These are phyloP conservation scores for Microtus oregoni DNA, from an alignment of 2,113 vertebrate genomes.

Conservation along the genomic window DNA sequence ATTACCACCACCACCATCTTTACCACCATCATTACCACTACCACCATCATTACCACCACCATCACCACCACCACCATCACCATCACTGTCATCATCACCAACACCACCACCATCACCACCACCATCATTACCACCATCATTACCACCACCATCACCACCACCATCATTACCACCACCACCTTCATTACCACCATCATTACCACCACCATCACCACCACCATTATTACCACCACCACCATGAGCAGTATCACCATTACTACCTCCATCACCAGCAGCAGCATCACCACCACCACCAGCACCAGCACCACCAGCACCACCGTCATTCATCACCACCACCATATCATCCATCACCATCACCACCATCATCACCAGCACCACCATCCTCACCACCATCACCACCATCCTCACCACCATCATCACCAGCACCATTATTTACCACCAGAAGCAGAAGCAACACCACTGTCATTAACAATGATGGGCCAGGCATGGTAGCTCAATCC, in stretches of 20 bases:
- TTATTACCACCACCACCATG: fast-evolving
- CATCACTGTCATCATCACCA: too few relatives aligned
- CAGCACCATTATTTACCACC: not conserved
- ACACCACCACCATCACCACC: not conserved
- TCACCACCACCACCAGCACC: not conserved
- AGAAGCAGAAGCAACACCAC: too few relatives aligned
- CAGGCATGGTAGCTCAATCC: not conserved
- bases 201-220: fast-evolving
- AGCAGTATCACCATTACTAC: not conserved
- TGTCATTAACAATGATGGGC: not conserved
- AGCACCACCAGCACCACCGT: fast-evolving
- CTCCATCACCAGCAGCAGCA: not conserved
- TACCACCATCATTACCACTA: not conserved
- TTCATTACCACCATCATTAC: fast-evolving
- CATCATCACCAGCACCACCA: not conserved
- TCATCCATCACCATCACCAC: not conserved
- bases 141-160: fast-evolving
- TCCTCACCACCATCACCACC: not conserved
- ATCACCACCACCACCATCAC: not conserved
- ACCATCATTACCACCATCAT: fast-evolving
- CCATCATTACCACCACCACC: fast-evolving
- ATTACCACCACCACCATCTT: not conserved
- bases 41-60: not conserved
- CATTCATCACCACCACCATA: not conserved
- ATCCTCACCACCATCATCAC: not conserved